Percentiles rank a stretch among this genome's conserved stretches.
Conservation (phyloP, 2,113 vertebrate species). For the Ascaphus truei region DNA sequence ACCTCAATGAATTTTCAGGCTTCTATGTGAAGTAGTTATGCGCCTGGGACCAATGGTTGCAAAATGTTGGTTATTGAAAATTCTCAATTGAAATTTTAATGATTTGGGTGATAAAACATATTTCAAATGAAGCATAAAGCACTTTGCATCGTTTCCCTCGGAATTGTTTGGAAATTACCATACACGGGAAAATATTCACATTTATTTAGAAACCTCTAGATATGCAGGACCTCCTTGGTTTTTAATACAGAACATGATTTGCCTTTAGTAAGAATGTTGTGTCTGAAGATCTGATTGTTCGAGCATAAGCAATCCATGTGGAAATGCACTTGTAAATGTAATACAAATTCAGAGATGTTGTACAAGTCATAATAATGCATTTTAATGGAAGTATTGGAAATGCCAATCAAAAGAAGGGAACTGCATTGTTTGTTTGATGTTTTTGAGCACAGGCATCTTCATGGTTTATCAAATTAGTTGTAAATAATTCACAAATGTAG, state of each 20-base stretch:
- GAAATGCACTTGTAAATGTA: not conserved
- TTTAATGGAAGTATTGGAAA: not conserved
- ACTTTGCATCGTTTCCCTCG: not conserved
- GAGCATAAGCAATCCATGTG: not conserved
- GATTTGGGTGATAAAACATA: conserved; percentile 1
- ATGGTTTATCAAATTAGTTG: not conserved
- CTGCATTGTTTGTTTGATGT: not conserved
- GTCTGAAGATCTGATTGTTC: conserved; percentile 11
- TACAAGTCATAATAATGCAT: not conserved
- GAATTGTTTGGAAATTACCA: not conserved
- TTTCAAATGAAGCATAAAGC: not conserved
- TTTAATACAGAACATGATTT: conserved; percentile 20
- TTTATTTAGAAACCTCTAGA: not conserved
- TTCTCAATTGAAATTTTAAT: conserved; percentile 21
- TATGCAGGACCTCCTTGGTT: not conserved
- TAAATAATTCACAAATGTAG: not conserved
- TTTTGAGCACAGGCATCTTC: not conserved
- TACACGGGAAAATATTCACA: not conserved
- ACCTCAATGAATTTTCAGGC: not conserved
- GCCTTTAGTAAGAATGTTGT: conserved; percentile 18
- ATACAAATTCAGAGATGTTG: not conserved
- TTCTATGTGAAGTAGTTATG: not conserved
- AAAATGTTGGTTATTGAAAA: not conserved
- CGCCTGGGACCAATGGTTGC: not conserved
- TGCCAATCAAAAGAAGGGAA: not conserved